Base-by-base conservation (phyloP, 2,113 vertebrate genomes). In the Semnornis frantzii region DNA sequence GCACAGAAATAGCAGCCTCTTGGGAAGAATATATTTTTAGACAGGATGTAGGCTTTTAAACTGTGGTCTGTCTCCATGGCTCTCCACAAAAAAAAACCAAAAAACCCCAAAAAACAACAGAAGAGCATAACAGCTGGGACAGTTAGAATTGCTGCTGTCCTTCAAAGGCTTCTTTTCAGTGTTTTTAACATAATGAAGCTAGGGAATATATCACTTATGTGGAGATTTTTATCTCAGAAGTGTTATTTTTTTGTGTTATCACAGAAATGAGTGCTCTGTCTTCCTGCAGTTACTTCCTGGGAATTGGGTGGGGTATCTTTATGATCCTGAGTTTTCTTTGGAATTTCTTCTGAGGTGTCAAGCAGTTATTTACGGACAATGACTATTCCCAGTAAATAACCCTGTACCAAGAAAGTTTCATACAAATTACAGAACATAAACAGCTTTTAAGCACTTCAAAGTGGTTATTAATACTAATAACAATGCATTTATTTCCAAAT, bases 111-210 rank as follows among this genome's bases (percentile, higher is more conserved):
- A 50, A 50, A 24, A 23, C 10, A 16, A 14, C 28, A 57, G 39
- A 52, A 28, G 31, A 55, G 18, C 8, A 1, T n/a, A 81, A 39
- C 3, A 55, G 18, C 20, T 76, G 48, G 17, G 34, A 55, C 12
- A 17, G 14, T 30, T 50, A 39, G 23, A 94, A 66, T 18, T 81
- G 3, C 15, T 31, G 15, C 24, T 59, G 21, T 31, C 42, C 30
- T 69, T 72, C 33, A 42, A 64, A 77, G 60, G 14, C 50, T 34
- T 31, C 65, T 77, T 60, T 60, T 73, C 6, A 13, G 4, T 50
- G 28, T 1, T 0, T 65, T 54, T 77, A 73, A 59, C 0, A 0
- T 66, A 27, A 31, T 1, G 1, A 76, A 68, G n/a, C n/a, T 77
- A 55, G 25, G 16, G 19, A 64, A 50, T 50, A 37, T 9, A 25